Evolutionary conservation across 2,113 vertebrate genomes (phyloP).

Genomic region (Lates calcarifer): DNA sequence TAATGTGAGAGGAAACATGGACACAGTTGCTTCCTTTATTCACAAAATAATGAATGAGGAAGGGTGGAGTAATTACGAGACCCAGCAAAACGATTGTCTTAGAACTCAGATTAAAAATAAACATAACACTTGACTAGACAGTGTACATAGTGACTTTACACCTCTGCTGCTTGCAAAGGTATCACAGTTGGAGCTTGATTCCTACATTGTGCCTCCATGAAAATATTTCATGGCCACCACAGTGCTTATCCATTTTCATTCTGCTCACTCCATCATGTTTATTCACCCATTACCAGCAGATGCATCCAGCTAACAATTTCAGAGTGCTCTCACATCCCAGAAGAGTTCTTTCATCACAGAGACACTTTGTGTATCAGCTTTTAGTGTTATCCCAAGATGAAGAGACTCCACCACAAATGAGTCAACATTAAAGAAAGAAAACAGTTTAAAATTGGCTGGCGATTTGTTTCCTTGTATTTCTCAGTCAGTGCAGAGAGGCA

Average conservation of each 20-base stretch:
- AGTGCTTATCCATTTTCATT: slow-evolving; percentile 47
- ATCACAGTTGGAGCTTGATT: slow-evolving; percentile 1
- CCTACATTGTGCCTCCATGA: not conserved
- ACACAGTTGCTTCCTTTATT: too few species aligned
- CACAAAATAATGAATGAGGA: too few species aligned
- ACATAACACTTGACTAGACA: not conserved
- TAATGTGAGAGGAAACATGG: not conserved
- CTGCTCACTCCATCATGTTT: slow-evolving; percentile 50
- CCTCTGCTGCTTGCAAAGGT: not conserved
- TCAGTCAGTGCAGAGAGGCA: not conserved
- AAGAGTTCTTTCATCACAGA: slow-evolving; percentile 46
- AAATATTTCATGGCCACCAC: slow-evolving; percentile 19
- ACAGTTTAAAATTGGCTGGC: slow-evolving; percentile 24
- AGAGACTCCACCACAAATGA: slow-evolving; percentile 21
- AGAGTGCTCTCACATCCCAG: slow-evolving; percentile 33
- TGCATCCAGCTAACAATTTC: slow-evolving; percentile 33
- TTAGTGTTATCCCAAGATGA: slow-evolving; percentile 43
- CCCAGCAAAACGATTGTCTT: not conserved
- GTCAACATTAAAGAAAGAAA: slow-evolving; percentile 30
- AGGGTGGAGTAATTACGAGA: not conserved
- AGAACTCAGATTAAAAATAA: not conserved
- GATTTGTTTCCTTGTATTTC: slow-evolving; percentile 22
- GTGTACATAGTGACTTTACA: not conserved
- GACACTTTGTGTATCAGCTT: slow-evolving; percentile 31
- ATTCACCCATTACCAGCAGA: slow-evolving; percentile 58